Percentiles rank a stretch among this genome's conserved stretches.
Conservation (phyloP, 1,140 invertebrate genomes). For the Drosophila sechellia region DNA sequence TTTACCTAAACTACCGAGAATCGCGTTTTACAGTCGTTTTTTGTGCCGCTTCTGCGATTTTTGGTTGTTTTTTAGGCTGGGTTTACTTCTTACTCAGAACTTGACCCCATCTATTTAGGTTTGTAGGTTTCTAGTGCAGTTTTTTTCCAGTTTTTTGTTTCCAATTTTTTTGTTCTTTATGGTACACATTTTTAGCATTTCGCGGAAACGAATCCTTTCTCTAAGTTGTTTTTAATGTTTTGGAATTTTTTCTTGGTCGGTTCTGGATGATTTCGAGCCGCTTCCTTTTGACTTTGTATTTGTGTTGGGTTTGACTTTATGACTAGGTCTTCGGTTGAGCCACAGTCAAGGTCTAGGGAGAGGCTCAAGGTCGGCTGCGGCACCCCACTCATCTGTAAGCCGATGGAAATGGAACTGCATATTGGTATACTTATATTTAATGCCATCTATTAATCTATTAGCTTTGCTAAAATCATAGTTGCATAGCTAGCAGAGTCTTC, state of each 20-base stretch:
- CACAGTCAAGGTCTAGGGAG: slow-evolving; percentile 40
- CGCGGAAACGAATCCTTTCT: slow-evolving; percentile 27
- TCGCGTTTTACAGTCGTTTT: slow-evolving; percentile 55
- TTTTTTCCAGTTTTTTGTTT: slow-evolving; percentile 7
- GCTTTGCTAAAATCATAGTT: too few relatives aligned
- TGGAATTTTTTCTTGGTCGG: slow-evolving; percentile 11
- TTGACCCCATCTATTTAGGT: slow-evolving; percentile 73
- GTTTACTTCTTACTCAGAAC: slow-evolving; percentile 51
- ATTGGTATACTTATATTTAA: too few relatives aligned
- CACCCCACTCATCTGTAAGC: neutral
- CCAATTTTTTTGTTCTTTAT: slow-evolving; percentile 4
- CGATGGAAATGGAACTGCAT: too few relatives aligned
- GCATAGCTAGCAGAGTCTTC: too few relatives aligned
- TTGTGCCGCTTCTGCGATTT: slow-evolving; percentile 36
- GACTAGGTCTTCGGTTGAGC: slow-evolving; percentile 28
- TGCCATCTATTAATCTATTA: too few relatives aligned
- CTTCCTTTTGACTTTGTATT: slow-evolving; percentile 77
- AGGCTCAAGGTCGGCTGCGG: neutral
- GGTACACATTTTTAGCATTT: slow-evolving; percentile 37
- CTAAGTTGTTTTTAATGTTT: slow-evolving; percentile 56
- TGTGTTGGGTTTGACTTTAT: slow-evolving; percentile 77
- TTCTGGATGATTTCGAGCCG: slow-evolving; percentile 19
- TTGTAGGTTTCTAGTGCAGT: slow-evolving; percentile 78
- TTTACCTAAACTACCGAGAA: slow-evolving; percentile 62
- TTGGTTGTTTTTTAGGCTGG: slow-evolving; percentile 40